Base-by-base conservation (phyloP, 2,888 invertebrate species). In the Pandemis corylana region DNA sequence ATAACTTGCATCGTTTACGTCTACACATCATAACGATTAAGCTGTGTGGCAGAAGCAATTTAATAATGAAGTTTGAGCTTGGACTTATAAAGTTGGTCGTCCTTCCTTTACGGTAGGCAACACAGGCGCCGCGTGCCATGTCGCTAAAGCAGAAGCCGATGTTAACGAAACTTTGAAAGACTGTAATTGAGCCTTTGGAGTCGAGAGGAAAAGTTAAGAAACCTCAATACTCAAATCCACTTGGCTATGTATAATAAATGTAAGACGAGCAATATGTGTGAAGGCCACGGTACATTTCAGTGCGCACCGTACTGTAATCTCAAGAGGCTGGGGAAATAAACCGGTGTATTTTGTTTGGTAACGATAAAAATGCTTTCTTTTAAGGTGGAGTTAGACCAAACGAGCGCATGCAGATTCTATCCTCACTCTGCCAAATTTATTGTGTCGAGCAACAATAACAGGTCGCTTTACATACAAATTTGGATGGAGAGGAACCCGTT, bases 1-100 rank as follows among this genome's bases (percentile, higher is more conserved):
- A 63, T n/a, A 28, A 7, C 49, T 49, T 65, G 28, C 28, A 13
- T 36, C 7, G 36, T 28, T 13, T 0, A 53, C 56, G 28, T 59
- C 42, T 44, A 49, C 51, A 13, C 28, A 13, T 36, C 9, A 67
- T 7, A 46, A 41, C 20, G 66, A 67, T 62, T 75, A 71, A 67
- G 42, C 70, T 66, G 56, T 66, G 56, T 41, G 42, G 53, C 46
- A 20, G 42, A 62, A 15, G 67, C 56, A 46, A 63, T 63, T 62
- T 71, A 67, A 75, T 75, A 71, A 71, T 65, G 36, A 53, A 67
- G 67, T 71, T 74, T 70, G 63, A 15, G 53, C 67, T 46, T n/a
- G 53, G 71, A 70, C 66, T 75, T 66, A 53, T 20, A 56, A 68
- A 68, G 68, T 69, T 74, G 28, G 49, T 9, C 59, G 68, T 68